Base-by-base conservation (phyloP, 1,140 invertebrate genomes). In the Akabosia matsudoensis region DNA sequence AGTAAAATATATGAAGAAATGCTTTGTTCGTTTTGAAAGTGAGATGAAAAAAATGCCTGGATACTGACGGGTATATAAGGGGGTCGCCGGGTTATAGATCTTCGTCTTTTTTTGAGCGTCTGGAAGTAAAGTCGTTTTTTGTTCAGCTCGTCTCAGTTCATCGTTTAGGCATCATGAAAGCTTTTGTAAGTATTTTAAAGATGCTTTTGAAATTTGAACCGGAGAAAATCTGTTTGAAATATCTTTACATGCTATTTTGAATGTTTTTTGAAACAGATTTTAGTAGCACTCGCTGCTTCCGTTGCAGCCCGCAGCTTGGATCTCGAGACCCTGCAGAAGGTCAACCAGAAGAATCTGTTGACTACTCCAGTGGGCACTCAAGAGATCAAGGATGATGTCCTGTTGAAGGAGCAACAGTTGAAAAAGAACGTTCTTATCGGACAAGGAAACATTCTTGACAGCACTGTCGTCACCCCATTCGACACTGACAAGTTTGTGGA, bases 221-320 rank as follows among this genome's bases (percentile, higher is more conserved):
- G 33, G 67, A n/a, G n/a, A 30, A 33, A 33, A 33, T 30, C 28
- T 18, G 7, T 10, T 70, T n/a, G n/a, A n/a, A n/a, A n/a, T n/a
- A n/a, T 70, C 33, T 70, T 22, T 70, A 34, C 16, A 13, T 70
- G 4, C 24, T 30, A 7, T 70, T 30, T 70, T 70, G 4, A 7
- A 33, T 70, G 14, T 10, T n/a, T n/a, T n/a, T n/a, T n/a, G n/a
- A n/a, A n/a, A n/a, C 30, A 72, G 70, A 72, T 72, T 24, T 24
- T 72, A 3, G 33, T 72, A 2, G 70, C 70, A 4, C 70, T 72
- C 33, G 70, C 45, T 22, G 70, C 70, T 22, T 72, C 33, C 34
- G 70, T 72, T 14, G 70, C 70, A 14, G 70, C 70, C 45, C 70
- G 70, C 70, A 24, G 70, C 70, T 4, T 72, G 33, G 70, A 72